phyloP scores from a whole-genome alignment of 2,113 vertebrate species.

The Morone chrysops region DNA sequence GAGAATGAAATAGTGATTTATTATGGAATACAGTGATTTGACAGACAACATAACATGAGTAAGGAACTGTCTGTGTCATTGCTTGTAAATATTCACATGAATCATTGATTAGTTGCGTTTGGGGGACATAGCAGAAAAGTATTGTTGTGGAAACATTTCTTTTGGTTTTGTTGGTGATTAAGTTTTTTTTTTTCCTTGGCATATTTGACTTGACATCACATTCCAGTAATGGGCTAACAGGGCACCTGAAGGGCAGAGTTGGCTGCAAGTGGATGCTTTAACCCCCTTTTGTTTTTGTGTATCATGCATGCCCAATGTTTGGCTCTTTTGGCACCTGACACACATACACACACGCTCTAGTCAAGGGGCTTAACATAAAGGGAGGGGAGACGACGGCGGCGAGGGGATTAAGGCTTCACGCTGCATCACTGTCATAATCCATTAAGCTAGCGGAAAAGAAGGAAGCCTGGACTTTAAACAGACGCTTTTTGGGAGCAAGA shows the following conservation, averaged over 20 bases:
- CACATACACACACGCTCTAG: constrained; percentile 44
- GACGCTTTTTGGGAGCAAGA: constrained; percentile 53
- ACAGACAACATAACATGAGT: background rate
- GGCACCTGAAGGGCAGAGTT: constrained; percentile 42
- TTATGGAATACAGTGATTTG: background rate
- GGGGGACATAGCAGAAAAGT: background rate
- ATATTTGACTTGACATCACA: constrained; percentile 13
- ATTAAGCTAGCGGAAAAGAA: constrained; percentile 71
- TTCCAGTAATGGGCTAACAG: background rate
- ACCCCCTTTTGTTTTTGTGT: constrained; percentile 52
- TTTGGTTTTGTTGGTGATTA: constrained; percentile 1
- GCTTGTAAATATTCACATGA: background rate
- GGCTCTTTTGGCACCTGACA: constrained; percentile 57
- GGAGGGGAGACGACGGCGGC: constrained; percentile 62
- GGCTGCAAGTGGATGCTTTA: constrained; percentile 35
- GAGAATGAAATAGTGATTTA: background rate
- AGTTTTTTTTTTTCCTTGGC: constrained; percentile 2
- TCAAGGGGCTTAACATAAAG: constrained; percentile 74
- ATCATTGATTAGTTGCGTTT: background rate
- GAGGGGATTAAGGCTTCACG: constrained; percentile 74
- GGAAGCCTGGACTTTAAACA: constrained; percentile 65
- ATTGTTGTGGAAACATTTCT: background rate
- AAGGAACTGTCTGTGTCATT: background rate
- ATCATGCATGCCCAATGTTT: constrained; percentile 40
- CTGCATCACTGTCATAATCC: constrained; percentile 78